Conservation (phyloP, 2,888 invertebrate genomes). For the Agonopterix heracliana region DNA sequence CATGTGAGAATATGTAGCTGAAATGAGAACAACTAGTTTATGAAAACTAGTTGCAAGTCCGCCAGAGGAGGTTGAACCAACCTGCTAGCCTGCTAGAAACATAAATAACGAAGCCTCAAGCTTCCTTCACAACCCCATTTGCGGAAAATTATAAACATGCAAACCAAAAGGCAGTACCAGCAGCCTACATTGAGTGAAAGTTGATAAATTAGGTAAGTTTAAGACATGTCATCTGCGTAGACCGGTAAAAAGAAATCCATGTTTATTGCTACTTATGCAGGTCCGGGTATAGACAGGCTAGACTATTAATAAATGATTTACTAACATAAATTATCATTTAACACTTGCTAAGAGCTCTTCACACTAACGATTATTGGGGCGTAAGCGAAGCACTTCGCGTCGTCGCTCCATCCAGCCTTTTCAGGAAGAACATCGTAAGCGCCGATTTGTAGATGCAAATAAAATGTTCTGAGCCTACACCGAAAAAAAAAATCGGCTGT, state of each 20-base stretch:
- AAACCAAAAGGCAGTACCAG: neutral
- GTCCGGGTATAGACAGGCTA: neutral
- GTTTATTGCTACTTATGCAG: constrained; percentile 1
- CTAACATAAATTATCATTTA: too few relatives aligned
- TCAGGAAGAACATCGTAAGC: too few relatives aligned
- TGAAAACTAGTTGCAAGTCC: neutral
- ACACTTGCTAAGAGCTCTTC: too few relatives aligned
- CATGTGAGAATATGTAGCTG: neutral
- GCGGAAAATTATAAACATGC: neutral
- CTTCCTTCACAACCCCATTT: constrained; percentile 3
- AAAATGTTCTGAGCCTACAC: too few relatives aligned
- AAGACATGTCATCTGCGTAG: constrained; percentile 5
- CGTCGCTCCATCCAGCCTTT: too few relatives aligned
- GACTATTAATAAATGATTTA: too few relatives aligned
- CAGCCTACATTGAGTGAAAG: constrained; percentile 9
- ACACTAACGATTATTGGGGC: too few relatives aligned
- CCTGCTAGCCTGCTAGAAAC: neutral
- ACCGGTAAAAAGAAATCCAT: constrained; percentile 7
- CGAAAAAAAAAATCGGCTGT: too few relatives aligned
- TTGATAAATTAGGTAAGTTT: constrained; percentile 9
- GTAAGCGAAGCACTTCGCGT: too few relatives aligned
- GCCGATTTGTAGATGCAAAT: too few relatives aligned
- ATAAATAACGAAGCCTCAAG: neutral
- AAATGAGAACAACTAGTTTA: neutral
- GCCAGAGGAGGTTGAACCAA: neutral